Base-by-base conservation (phyloP, 2,888 invertebrate genomes). In the Drosophila greeni region DNA sequence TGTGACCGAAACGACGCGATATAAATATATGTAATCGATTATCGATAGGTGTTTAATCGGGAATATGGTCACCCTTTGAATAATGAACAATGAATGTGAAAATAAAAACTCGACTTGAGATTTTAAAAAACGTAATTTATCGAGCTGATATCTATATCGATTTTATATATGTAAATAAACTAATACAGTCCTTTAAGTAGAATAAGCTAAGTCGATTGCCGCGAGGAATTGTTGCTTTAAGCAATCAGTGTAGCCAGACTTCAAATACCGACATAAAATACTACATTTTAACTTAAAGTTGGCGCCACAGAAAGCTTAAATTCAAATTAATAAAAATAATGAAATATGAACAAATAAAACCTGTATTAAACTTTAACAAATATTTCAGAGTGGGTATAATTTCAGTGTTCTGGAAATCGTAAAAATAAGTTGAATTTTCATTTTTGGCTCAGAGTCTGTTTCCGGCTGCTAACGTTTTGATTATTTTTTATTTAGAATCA, bases 1-100 rank as follows among this genome's bases (percentile, higher is more conserved):
- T 47, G 70, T 36, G 39, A 16, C 56, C 37, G 37, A 5, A 16
- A 8, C 6, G 18, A 12, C 7, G 14, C 14, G 14, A 23, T 23
- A 14, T 0, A 2, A 1, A 40, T n/a, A n/a, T n/a, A n/a, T n/a
- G n/a, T n/a, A 40, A 23, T 23, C 34, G 0, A 11, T 11, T 4
- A 11, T 11, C 11, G 29, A 29, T 29, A 11, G 4, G 11, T 29
- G 3, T 29, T 29, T 29, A 5, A 4, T 26, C 9, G 9, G 29
- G 11, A 9, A 4, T 11, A 4, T 29, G 34, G 34, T 34, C 34
- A n/a, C n/a, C n/a, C n/a, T 16, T 9, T n/a, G 4, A 9, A 8
- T 12, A 29, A 11, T n/a, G 8, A 9, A 3, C 31, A 29, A 11
- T 3, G 3, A 29, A 29, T 1, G 4, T 4, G 29, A 11, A 29